Base-by-base conservation (phyloP, 1,140 invertebrate genomes). In the Neelides sp. region DNA sequence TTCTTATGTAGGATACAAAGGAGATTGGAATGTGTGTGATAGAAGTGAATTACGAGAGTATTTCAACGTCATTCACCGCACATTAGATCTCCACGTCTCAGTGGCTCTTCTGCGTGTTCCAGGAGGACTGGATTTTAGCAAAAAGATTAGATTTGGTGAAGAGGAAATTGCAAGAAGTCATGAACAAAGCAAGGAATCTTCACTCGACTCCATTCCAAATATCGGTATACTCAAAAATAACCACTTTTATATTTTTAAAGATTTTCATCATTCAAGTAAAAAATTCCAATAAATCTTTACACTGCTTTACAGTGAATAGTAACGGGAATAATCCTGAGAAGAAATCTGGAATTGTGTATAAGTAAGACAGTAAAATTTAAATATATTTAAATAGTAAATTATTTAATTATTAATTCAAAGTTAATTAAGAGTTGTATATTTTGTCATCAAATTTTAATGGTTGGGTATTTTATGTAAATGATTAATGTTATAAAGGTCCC, bases 81-180 rank as follows among this genome's bases (percentile, higher is more conserved):
- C 90, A 1, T 75, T 97, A 57, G 90, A 97, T 69, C 78, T 91
- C 70, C 83, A 95, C 64, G 76, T 90, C 68, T 87, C 88, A 5
- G 77, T 97, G 22, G 86, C 82, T 7, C 79, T 98, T 50, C 69
- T 97, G 3, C 75, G 90, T 37, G 71, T 91, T 3, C 77, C 79
- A 47, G 80, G 84, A 54, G 89, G 91, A 0, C 72, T 92, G 24
- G 83, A 88, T 67, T 79, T 57, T 37, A 57, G 54, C 30, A 61
- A 61, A 24, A 48, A 57, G 28, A 54, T 61, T n/a, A 57, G 34
- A 2, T 61, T 57, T 48, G 55, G 52, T 22, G 48, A 55, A 10
- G 54, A 60, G 8, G 20, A 15, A 5, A 42, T 52, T 22, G 4
- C 35, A 15, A 20, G 40, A 2, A 37, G 50, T 19, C 20, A 34